phyloP scores from a whole-genome alignment of 1,140 invertebrate genomes.

The Leptinotarsa lineolata region DNA sequence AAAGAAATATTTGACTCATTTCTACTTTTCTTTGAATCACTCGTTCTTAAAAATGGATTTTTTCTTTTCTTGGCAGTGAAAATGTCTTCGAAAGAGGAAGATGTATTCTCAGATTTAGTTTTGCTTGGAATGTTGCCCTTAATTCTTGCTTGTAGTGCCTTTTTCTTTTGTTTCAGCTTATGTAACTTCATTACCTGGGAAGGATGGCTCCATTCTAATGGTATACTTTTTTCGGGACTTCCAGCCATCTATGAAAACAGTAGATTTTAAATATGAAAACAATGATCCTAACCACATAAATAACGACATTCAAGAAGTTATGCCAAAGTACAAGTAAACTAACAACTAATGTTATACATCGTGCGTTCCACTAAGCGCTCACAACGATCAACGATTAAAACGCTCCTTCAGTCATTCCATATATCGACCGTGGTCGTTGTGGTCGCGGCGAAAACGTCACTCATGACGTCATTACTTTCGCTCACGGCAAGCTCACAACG shows the following conservation, averaged over 20 bases:
- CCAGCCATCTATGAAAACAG: conserved; percentile 49
- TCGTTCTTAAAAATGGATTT: conserved; percentile 69
- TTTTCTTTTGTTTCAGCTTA: conserved; percentile 69
- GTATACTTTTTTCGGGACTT: conserved; percentile 39
- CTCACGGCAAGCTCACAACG: no score
- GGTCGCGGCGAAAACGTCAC: no score
- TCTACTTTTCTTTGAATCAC: conserved; percentile 48
- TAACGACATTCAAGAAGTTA: background rate
- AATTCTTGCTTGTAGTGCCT: conserved; percentile 69
- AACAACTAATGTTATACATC: no score
- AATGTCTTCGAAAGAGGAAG: conserved; percentile 37
- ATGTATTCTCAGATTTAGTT: conserved; percentile 23
- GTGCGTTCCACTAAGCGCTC: no score
- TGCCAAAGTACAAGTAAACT: no score
- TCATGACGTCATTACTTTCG: no score
- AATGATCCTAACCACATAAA: background rate
- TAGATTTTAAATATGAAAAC: background rate
- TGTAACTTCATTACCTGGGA: conserved; percentile 71
- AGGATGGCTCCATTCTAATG: conserved; percentile 62
- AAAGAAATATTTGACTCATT: conserved; percentile 28
- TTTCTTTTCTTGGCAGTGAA: conserved; percentile 65
- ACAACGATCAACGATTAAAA: no score
- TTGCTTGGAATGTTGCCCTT: conserved; percentile 31
- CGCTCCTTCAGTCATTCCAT: no score
- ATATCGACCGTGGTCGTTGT: no score